Evolutionary conservation across 1,140 invertebrate genomes (phyloP), one percentile per base, ranked within the genome.

Genomic region (Musca domestica): DNA sequence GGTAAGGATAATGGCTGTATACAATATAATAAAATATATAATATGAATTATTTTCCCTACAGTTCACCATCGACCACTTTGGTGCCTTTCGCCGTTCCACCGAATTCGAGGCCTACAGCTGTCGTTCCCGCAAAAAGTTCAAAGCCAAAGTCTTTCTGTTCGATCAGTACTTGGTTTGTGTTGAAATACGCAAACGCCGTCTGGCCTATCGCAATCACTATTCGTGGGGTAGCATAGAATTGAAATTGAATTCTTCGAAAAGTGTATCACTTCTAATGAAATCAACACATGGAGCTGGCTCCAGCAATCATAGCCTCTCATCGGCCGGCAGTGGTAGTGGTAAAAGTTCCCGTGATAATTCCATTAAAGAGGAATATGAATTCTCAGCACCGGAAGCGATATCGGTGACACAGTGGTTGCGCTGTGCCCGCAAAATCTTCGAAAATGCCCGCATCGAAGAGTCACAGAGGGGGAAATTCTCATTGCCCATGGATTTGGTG

Each of bases 81-180:
- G 80, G 80, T 2, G 68, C 76, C 66, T 82, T 82, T 64, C 71
- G 73, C 0, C 76, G 75, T 6, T 71, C 74, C 4, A 78, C 76
- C 2, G 77, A 81, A 64, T 81, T 82, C 64, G 77, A 82, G 14
- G 76, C 77, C 5, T 77, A 76, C 51, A 73, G 81, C 63, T 72
- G 76, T 73, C 74, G 73, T 6, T 74, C 73, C 4, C 75, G 76
- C 22, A 80, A 78, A 64, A 77, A 74, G 66, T 81, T 77, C 52
- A 70, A 72, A 0, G 73, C 74, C 3, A 81, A 81, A 63, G 67
- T 80, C 3, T 82, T 81, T 25, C 73, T 81, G 1, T 82, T 82
- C 68, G 80, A 81, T 51, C 75, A 74, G 0, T 74, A 74, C 15
- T 41, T 82, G 22, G 70, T 82, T 2, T 82, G 78, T 67, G 74